Base-by-base conservation (phyloP, 1,140 invertebrate species). In the Drosophila parvula region DNA sequence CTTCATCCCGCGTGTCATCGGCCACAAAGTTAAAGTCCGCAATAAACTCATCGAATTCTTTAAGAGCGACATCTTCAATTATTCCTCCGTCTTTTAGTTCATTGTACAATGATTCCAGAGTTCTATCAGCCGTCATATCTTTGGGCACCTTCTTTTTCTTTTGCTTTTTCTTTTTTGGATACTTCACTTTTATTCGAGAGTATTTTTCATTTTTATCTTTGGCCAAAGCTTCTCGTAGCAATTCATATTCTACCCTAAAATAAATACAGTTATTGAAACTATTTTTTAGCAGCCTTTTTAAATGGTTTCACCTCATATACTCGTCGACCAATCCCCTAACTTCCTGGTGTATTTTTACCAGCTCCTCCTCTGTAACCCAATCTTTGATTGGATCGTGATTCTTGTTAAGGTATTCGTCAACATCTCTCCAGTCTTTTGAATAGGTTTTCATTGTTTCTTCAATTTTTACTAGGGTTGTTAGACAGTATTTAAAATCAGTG, bases 71-170 rank as follows among this genome's bases (percentile, higher is more conserved):
- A 9, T 94, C 93, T 53, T 94, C 94, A 58, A 98, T 96, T 12
- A 98, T 95, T 7, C 95, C 95, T 67, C 95, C 94, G 27, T 94
- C 93, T 5, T 97, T 93, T 7, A 98, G 90, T 92, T 98, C 97
- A 81, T 97, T 95, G 90, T 96, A 97, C 4, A 97, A 90, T 2
- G 95, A 96, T 76, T 96, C 95, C 5, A 94, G 93, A 0, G 95
- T 95, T 78, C 96, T 92, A 80, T 97, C 95, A 3, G 94, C 96
- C 8, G 97, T 98, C 10, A 96, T 91, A 93, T 98, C 97, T 22
- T 92, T 91, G 3, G 61, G 50, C 70, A 95, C 95, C 78, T 95
- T 96, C 89, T 95, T 96, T 62, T 94, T 95, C 63, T 94, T 95
- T 71, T 94, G 95, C 44, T 89, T 91, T 36, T 92, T 92, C 16